Conservation (phyloP, 2,113 vertebrate genomes). For the Herpailurus yagouaroundi region DNA sequence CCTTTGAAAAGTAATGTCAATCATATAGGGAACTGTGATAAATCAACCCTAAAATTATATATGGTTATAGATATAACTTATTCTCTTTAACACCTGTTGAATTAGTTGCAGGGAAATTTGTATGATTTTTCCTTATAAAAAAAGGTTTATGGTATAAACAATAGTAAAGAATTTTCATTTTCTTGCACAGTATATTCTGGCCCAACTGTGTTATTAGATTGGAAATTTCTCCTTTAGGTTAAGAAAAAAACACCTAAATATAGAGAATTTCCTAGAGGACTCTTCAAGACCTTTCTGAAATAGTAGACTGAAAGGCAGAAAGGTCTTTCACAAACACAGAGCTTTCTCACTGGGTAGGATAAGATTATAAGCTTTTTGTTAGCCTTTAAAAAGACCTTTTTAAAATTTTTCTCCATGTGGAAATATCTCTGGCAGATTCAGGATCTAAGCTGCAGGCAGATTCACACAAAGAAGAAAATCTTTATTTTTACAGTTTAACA, state of each 20-base stretch:
- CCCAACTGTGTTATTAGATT: slow-evolving; percentile 40
- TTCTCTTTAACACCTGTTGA: background rate
- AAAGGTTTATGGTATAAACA: background rate
- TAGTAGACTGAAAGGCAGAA: background rate
- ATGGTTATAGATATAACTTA: background rate
- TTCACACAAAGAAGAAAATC: background rate
- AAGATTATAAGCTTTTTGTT: slow-evolving; percentile 9
- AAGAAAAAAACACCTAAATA: background rate
- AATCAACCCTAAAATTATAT: slow-evolving; percentile 13
- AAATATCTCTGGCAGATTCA: background rate
- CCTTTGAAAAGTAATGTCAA: background rate
- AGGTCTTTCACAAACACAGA: slow-evolving; percentile 33
- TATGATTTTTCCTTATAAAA: background rate
- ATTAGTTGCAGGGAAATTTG: background rate
- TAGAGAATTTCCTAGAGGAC: background rate
- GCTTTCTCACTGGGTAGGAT: background rate
- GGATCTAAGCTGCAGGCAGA: background rate
- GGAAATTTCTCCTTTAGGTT: slow-evolving; percentile 13
- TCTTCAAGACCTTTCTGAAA: slow-evolving; percentile 48
- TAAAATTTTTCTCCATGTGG: background rate
- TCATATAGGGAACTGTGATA: background rate
- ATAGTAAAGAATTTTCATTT: slow-evolving; percentile 33
- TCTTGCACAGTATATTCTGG: slow-evolving; percentile 38
- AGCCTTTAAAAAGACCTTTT: background rate
- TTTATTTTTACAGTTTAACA: slow-evolving; percentile 22